These are phyloP conservation scores for Macrosiphum euphorbiae DNA, from an alignment of 2,888 invertebrate species.

Conservation along the genomic window DNA sequence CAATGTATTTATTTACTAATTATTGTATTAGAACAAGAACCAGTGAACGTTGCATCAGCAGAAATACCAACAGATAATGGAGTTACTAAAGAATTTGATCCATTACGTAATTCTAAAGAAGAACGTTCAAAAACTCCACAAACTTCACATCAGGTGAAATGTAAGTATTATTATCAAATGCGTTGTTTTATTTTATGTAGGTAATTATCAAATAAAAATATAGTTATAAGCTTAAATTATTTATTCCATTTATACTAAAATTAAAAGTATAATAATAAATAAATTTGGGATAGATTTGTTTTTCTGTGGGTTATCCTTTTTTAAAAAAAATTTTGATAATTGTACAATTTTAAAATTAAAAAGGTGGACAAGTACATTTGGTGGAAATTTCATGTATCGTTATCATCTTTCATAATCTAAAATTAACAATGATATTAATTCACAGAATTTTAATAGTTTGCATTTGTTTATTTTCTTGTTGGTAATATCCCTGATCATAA, in stretches of 20 bases:
- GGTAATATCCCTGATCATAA: background rate
- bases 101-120: conserved; percentile 70
- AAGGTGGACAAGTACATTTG: too few species aligned
- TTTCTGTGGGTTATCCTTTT: too few species aligned
- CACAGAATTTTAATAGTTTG: background rate
- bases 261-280: background rate
- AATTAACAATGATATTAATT: too few species aligned
- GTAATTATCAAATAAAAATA: background rate
- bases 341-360: too few species aligned
- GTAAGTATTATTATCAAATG: conserved; percentile 6
- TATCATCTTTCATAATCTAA: too few species aligned
- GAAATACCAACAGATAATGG: conserved; percentile 68
- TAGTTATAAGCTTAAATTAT: background rate
- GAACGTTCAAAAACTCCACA: conserved; percentile 57
- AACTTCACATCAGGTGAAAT: conserved; percentile 28
- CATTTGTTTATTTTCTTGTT: background rate
- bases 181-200: background rate
- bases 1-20: conserved; percentile 28
- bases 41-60: conserved; percentile 43
- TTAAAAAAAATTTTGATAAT: too few species aligned
- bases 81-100: conserved; percentile 75
- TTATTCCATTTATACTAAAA: background rate
- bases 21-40: conserved; percentile 39
- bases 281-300: background rate
- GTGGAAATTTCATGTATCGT: too few species aligned